Percentiles rank a stretch among this genome's conserved stretches.
These are phyloP conservation scores for Datnioides undecimradiatus DNA, from an alignment of 2,113 vertebrate species.

Conservation along the genomic window DNA sequence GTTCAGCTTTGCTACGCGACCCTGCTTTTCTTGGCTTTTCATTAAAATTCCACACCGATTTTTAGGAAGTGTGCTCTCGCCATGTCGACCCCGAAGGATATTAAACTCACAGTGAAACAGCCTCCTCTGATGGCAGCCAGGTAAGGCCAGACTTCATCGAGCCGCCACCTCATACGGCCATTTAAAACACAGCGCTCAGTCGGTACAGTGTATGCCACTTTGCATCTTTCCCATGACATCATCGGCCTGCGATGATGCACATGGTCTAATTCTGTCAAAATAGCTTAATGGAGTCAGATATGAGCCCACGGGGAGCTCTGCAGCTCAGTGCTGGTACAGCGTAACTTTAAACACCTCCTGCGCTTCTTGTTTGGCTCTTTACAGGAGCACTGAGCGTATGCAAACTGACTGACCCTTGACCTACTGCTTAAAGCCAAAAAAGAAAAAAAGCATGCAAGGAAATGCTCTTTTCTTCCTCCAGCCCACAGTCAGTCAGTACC, in stretches of 20 bases:
- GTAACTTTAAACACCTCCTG: constrained; percentile 54
- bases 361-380: constrained; percentile 51
- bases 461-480: background rate
- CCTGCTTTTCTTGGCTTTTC: constrained; percentile 71
- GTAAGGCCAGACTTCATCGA: constrained; percentile 28
- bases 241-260: constrained; percentile 44
- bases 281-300: constrained; percentile 38
- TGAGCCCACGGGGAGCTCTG: constrained; percentile 35
- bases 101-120: constrained; percentile 58
- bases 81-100: constrained; percentile 50
- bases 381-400: constrained; percentile 20
- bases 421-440: background rate
- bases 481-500: background rate
- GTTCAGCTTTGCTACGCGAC: constrained; percentile 27
- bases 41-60: constrained; percentile 50
- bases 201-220: constrained; percentile 30
- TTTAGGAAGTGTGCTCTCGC: constrained; percentile 63
- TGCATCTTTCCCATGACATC: constrained; percentile 69
- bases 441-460: background rate
- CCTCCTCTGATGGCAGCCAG: constrained; percentile 34
- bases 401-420: constrained; percentile 30
- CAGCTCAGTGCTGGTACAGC: constrained; percentile 26
- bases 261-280: constrained; percentile 48
- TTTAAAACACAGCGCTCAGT: constrained; percentile 14
- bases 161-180: constrained; percentile 24